Base-by-base conservation (phyloP, 2,113 vertebrate species). In the Gnathonemus longibarbis region DNA sequence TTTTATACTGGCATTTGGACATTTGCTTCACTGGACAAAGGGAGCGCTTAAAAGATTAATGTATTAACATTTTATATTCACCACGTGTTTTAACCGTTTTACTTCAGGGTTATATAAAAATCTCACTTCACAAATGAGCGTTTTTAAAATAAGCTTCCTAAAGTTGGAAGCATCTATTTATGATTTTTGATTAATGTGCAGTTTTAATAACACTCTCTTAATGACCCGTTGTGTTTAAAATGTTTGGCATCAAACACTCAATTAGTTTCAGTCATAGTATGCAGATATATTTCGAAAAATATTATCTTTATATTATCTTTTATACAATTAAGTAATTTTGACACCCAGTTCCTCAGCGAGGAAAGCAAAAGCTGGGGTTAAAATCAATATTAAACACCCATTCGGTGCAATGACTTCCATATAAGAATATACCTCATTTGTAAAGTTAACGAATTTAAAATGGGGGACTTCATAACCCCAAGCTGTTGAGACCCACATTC, bases 11-110 rank as follows among this genome's bases (percentile, higher is more conserved):
- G 4, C 31, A 56, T 31, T 24, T 45, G 2, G 7, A 45, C 50
- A 56, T 35, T 13, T 70, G 31, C 27, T 80, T 80, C 31, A 84
- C 50, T 45, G 50, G 53, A 89, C 89, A 89, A 89, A 58, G 39
- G 50, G 46, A 53, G 49, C 77, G 27, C n/a, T 89, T 31, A 84
- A 52, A 39, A 56, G 89, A 89, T 84, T 89, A 83, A 3, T 13
- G 77, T 74, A 58, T 88, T 52, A 89, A 49, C 62, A 35, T 50
- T 66, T 70, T 45, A 39, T 15, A 89, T n/a, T 42, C 58, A 88
- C 24, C 19, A 74, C 39, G 10, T 27, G 42, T 15, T 42, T 49
- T 46, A n/a, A 42, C 46, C 46, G 4, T 86, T 86, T 86, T 86
- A 31, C 84, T 86, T 27, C 24, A n/a, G 46, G 45, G 24, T 48